phyloP scores from a whole-genome alignment of 2,797 vertebrate species.

The Xyrichtys novacula region DNA sequence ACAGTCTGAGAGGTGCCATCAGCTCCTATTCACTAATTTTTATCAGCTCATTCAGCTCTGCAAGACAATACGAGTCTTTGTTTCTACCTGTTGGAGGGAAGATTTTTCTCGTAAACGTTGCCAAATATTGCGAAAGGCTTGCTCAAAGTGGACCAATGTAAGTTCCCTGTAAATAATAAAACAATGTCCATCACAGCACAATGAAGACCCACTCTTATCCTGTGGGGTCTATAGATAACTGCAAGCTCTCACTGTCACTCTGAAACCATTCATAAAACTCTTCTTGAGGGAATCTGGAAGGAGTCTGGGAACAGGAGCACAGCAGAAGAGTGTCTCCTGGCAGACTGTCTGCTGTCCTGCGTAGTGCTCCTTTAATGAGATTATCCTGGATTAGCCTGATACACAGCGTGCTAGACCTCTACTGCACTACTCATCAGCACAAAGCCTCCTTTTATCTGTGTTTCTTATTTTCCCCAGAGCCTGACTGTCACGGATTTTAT shows the following conservation, averaged over 20 bases:
- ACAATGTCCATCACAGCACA: too few relatives aligned
- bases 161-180: too few relatives aligned
- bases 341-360: slow-evolving; percentile 23
- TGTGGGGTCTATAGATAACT: too few relatives aligned
- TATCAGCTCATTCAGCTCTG: too few relatives aligned
- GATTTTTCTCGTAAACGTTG: too few relatives aligned
- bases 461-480: not conserved
- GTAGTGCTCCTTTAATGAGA: slow-evolving; percentile 69
- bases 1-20: too few relatives aligned
- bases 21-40: too few relatives aligned
- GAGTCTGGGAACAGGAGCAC: not conserved
- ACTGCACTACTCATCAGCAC: slow-evolving; percentile 33
- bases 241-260: not conserved
- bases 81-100: too few relatives aligned
- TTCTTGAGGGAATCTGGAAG: not conserved
- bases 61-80: too few relatives aligned
- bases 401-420: slow-evolving; percentile 38
- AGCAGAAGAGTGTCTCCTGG: slow-evolving; percentile 7
- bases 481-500: not conserved
- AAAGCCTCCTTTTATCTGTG: slow-evolving; percentile 39
- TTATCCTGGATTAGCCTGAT: slow-evolving; percentile 77
- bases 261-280: not conserved
- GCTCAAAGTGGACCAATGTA: too few relatives aligned
- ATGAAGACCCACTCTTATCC: too few relatives aligned
- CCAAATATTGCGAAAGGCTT: too few relatives aligned